Base-by-base conservation (phyloP, 2,797 vertebrate genomes). In the Mormyrops boulengeri region DNA sequence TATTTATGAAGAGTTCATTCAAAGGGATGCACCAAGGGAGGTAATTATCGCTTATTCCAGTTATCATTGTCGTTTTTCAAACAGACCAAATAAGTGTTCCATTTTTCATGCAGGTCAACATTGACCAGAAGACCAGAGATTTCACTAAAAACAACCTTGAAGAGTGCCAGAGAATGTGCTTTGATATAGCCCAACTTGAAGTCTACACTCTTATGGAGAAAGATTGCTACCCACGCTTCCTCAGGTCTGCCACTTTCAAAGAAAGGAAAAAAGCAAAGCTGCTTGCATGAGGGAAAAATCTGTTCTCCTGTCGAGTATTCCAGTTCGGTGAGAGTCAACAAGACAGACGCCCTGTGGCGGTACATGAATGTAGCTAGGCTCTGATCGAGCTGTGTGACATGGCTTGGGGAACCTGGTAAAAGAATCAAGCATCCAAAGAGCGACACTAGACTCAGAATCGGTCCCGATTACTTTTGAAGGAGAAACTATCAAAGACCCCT, bases 191-290 rank as follows among this genome's bases (percentile, higher is more conserved):
- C 12, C 97, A 98, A 89, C 96, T 91, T 89, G 97, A 95, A 91
- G 97, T 99, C 88, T 97, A 98, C 92, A 95, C 94, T 88, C 95
- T 99, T 91, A 99, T 99, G 98, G 97, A 99, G 92, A 98, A 98
- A 90, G 98, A 99, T 94, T 97, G 97, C 94, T 99, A 98, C 80
- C 97, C 96, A 0, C 97, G 98, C 26, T 99, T 99, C 94, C 95
- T 99, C 57, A 96, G 95, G 89, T 98, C 97, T 84, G 77, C 94
- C 1, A 89, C 77, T 0, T 96, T 95, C 94, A 92, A 94, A 89
- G 94, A 96, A 87, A 92, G 30, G 85, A 57, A 87, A 41, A 87
- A 34, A 12, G 5, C 50, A 2, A 87, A 50, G 52, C 6, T 57
- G 26, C 30, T 38, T 7, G 7, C 17, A 9, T 17, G 26, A 3